Percentiles rank a stretch among this genome's conserved stretches.
Conservation (phyloP, 2,797 vertebrate genomes). For the Myotis planiceps region DNA sequence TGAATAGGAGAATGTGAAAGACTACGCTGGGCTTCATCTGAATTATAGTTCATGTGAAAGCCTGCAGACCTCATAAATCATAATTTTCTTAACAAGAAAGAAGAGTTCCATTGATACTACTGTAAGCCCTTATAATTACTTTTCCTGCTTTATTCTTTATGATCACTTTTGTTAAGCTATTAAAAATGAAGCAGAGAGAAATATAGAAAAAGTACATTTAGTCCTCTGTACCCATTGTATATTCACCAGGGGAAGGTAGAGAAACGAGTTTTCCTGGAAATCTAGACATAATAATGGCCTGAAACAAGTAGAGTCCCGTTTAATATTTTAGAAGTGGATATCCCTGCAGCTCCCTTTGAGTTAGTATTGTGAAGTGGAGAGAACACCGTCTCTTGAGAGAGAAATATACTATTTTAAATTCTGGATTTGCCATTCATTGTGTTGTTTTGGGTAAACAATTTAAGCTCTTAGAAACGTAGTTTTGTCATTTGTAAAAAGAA, state of each 20-base stretch:
- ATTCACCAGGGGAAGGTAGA: neutral
- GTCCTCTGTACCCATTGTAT: neutral
- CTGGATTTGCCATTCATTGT: neutral
- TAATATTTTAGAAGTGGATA: neutral
- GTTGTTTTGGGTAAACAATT: neutral
- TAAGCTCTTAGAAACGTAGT: neutral
- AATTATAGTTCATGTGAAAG: slow-evolving; percentile 23
- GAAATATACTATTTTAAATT: neutral
- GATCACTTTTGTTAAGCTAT: neutral
- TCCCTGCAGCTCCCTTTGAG: neutral
- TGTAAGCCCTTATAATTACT: neutral
- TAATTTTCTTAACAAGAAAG: neutral
- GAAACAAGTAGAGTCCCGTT: neutral
- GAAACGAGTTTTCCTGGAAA: neutral
- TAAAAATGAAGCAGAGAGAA: slow-evolving; percentile 29
- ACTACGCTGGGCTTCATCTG: neutral
- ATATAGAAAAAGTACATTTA: neutral
- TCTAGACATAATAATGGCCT: neutral
- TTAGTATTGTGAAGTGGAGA: neutral
- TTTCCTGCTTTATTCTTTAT: neutral
- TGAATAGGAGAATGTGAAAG: neutral
- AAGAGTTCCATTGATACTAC: neutral
- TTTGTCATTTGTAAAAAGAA: neutral
- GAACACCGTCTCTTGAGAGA: neutral
- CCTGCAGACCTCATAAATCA: neutral